Base-by-base conservation (phyloP, 2,113 vertebrate genomes). In the Riparia riparia region DNA sequence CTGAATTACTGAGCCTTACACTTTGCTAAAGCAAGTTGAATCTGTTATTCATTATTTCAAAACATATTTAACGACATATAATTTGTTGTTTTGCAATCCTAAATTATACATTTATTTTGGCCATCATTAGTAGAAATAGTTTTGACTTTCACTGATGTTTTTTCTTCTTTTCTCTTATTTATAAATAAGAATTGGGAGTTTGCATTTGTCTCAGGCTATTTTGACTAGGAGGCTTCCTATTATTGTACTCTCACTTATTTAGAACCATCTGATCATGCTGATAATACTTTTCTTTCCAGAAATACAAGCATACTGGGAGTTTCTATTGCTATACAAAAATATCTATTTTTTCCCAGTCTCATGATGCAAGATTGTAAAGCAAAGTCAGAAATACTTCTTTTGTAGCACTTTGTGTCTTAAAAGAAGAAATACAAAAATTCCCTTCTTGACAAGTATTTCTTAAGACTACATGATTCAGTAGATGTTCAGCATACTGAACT, bases 331-430 rank as follows among this genome's bases (percentile, higher is more conserved):
- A 78, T 58, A 78, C 10, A 69, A 78, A 94, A 82, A 34, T 44
- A 20, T 49, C 42, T 94, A 17, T 25, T 87, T 92, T 92, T 81
- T 54, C 37, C 13, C 47, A 8, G 10, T 66, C 34, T 85, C 18
- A 44, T 81, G 50, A 26, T 51, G 22, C 34, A 93, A 81, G 34
- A 86, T 60, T 95, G 54, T 44, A 81, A 76, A 50, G 31, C 77
- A 77, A 95, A 94, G 65, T 93, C 57, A 90, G 31, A 96, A 94
- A 78, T 51, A 72, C 12, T 63, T 82, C 68, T 71, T 89, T 12
- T 85, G 44, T 92, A 85, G 85, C 47, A 61, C 37, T 82, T 87
- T 47, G 26, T 83, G 21, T 2, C 84, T 95, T 24, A 91, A 73
- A 86, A 68, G 86, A 81, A 60, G 32, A 65, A 93, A 22, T 51